phyloP scores from a whole-genome alignment of 2,888 invertebrate species.

The Rotaria magnacalcarata region DNA sequence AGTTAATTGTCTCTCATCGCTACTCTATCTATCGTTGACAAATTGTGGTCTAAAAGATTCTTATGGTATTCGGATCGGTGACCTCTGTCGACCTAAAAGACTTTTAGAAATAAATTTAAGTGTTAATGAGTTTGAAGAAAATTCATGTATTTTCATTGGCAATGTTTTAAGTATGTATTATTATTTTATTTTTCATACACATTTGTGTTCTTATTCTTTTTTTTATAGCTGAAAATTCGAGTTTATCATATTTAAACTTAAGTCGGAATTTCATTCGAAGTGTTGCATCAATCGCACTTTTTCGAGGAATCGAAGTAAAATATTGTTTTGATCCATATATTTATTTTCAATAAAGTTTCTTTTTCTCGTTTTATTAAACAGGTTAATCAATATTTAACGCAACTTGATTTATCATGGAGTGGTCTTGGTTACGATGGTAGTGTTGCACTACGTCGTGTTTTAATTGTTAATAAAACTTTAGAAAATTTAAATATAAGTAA shows the following conservation, averaged over 20 bases:
- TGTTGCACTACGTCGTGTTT: conserved; percentile 4
- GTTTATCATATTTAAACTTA: conserved; percentile 7
- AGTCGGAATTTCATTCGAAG: conserved; percentile 27
- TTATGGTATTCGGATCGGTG: not conserved
- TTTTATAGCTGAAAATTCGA: not conserved
- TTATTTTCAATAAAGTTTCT: not conserved
- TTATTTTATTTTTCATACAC: not conserved
- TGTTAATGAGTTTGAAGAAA: not conserved
- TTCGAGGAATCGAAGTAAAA: not conserved
- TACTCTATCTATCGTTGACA: not conserved
- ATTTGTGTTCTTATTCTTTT: too few relatives aligned
- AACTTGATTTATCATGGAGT: conserved; percentile 28
- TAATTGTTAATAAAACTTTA: not conserved
- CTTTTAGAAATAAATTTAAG: not conserved
- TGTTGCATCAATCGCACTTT: not conserved
- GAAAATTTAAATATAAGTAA: conserved; percentile 26
- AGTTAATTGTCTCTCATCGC: not conserved
- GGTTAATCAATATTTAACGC: not conserved
- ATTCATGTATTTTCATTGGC: not conserved
- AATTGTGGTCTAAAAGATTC: not conserved
- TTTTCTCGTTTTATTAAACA: not conserved
- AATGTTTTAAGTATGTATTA: not conserved
- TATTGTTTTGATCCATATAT: not conserved
- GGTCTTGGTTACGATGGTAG: conserved; percentile 8
- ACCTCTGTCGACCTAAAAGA: not conserved